Evolutionary conservation across 53 echinoderm and acorn worm genomes (phyloP).

Genomic region (Luidia sarsii): DNA sequence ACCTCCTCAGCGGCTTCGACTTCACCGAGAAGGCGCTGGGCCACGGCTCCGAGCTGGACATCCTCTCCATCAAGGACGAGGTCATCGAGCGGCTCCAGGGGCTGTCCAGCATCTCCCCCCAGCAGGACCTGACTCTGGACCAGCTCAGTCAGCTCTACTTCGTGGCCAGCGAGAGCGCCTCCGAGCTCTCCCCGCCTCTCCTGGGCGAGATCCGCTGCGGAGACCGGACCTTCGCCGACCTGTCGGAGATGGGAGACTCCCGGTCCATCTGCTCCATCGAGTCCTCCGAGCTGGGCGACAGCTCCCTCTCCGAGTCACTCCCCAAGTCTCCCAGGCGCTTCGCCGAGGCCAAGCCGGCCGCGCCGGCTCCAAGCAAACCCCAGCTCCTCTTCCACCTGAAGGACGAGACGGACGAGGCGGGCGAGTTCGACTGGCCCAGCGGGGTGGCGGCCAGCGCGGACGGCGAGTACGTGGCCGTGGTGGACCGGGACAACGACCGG

Average conservation of each 20-base stretch:
- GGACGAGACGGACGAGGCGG: slow-evolving; percentile 92
- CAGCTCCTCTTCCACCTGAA: slow-evolving; percentile 90
- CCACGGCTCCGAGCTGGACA: slow-evolving; percentile 94
- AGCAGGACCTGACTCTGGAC: slow-evolving; percentile 93
- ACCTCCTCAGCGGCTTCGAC: slow-evolving; percentile 94
- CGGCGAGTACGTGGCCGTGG: slow-evolving; percentile 91
- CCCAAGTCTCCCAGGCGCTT: slow-evolving; percentile 84
- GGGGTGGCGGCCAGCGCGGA: slow-evolving; percentile 89
- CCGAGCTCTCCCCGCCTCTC: slow-evolving; percentile 59
- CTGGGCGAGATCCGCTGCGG: slow-evolving; percentile 96
- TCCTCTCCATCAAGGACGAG: slow-evolving; percentile 98
- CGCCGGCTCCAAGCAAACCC: slow-evolving; percentile 74
- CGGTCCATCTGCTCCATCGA: slow-evolving; percentile 91
- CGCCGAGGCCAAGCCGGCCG: slow-evolving; percentile 49
- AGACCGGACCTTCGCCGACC: slow-evolving; percentile 78
- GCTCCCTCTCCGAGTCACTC: slow-evolving; percentile 78
- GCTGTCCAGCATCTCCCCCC: slow-evolving; percentile 85
- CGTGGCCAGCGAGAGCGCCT: slow-evolving; percentile 75
- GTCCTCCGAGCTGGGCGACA: slow-evolving; percentile 89
- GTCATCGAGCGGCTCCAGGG: slow-evolving; percentile 96
- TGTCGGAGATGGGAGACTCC: slow-evolving; percentile 86
- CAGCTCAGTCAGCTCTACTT: slow-evolving; percentile 95
- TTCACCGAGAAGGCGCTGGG: slow-evolving; percentile 97
- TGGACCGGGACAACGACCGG: slow-evolving; percentile 96
- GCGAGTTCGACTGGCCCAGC: slow-evolving; percentile 99